Evolutionary conservation across 2,797 vertebrate species (phyloP).

Genomic region (Rhynchotus rufescens): DNA sequence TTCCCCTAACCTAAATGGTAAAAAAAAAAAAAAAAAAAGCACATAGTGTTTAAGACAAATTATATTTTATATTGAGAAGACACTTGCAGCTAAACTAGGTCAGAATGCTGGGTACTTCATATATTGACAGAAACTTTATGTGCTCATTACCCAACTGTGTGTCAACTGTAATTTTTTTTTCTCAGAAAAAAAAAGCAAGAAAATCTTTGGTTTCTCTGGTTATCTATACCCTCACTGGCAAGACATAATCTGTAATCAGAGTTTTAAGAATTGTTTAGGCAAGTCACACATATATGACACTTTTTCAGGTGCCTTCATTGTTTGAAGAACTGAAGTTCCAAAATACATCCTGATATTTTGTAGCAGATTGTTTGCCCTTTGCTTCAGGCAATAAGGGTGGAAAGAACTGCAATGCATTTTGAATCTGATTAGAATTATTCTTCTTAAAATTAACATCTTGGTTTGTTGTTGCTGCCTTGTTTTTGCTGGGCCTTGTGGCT

Average conservation of each 20-base stretch:
- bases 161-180: neutral
- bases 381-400: constrained; percentile 28
- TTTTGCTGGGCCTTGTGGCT: constrained; percentile 29
- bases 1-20: too few relatives aligned
- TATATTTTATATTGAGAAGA: neutral
- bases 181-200: neutral
- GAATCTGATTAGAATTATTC: constrained; percentile 16
- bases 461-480: constrained; percentile 53
- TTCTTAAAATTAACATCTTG: constrained; percentile 40
- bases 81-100: neutral
- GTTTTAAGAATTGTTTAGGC: neutral
- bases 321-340: constrained; percentile 20
- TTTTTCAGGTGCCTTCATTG: constrained; percentile 16
- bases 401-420: constrained; percentile 44
- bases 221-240: neutral
- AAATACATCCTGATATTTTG: neutral
- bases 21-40: too few relatives aligned
- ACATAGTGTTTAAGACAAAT: neutral
- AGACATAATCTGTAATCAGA: neutral
- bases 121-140: neutral
- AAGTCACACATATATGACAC: neutral
- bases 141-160: neutral
- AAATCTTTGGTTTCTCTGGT: neutral
- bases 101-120: neutral
- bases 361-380: constrained; percentile 3